These are phyloP conservation scores for Synergus japonicus DNA, from an alignment of 2,888 invertebrate species.

Conservation along the genomic window DNA sequence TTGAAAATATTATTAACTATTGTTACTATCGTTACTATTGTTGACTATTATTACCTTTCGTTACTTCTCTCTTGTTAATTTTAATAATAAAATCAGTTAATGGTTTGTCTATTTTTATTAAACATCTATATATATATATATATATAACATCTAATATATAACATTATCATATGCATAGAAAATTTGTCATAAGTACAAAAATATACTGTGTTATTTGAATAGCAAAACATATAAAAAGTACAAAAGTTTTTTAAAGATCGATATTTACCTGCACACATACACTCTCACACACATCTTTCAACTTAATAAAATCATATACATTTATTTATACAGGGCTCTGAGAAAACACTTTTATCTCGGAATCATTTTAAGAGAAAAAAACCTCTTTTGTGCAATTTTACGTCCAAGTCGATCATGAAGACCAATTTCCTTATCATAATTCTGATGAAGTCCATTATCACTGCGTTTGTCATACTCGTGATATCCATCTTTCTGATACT, in stretches of 20 bases:
- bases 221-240: not conserved
- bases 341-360: conserved; percentile 43
- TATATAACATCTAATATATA: not conserved
- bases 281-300: not conserved
- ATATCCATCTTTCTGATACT: conserved; percentile 58
- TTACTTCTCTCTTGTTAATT: not conserved
- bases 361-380: conserved; percentile 51
- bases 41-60: not conserved
- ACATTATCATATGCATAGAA: not conserved
- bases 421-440: conserved; percentile 59
- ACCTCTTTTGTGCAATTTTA: conserved; percentile 50
- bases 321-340: not conserved
- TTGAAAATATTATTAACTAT: not conserved
- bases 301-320: too few relatives aligned
- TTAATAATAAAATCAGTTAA: not conserved
- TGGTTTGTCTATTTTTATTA: not conserved
- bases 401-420: conserved; percentile 51
- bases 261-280: not conserved
- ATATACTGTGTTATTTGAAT: not conserved
- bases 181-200: not conserved
- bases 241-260: not conserved
- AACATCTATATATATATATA: not conserved
- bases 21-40: not conserved
- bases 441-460: conserved; percentile 52
- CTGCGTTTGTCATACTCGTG: conserved; percentile 55